phyloP scores from a whole-genome alignment of 2,113 vertebrate species.

The Potamarius usumacintae region DNA sequence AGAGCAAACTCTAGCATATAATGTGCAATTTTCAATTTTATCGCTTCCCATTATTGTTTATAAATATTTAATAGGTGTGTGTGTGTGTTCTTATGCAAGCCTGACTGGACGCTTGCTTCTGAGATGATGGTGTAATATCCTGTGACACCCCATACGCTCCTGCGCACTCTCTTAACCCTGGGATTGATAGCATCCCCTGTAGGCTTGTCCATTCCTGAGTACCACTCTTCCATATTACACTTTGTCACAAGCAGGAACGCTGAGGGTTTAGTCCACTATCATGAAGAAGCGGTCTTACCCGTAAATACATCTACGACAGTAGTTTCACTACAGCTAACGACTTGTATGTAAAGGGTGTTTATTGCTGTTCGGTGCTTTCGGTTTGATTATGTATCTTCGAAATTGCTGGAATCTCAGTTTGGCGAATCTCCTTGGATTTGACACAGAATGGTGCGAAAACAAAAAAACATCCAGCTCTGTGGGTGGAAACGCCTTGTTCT shows the following conservation, averaged over 20 bases:
- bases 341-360: neutral
- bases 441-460: neutral
- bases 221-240: neutral
- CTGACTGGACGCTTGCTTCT: constrained; percentile 1
- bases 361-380: neutral
- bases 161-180: neutral
- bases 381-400: neutral
- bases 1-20: constrained; percentile 50
- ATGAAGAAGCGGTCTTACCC: neutral
- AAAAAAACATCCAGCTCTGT: neutral
- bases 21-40: constrained; percentile 53
- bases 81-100: neutral
- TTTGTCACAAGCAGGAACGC: neutral
- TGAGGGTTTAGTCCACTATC: neutral
- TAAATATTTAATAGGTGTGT: constrained; percentile 48
- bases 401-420: neutral
- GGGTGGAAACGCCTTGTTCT: neutral
- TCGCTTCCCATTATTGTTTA: constrained; percentile 51
- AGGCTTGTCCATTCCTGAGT: neutral
- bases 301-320: too few relatives aligned
- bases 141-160: constrained; percentile 22
- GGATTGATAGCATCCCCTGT: constrained; percentile 3
- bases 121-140: neutral
- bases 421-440: neutral
- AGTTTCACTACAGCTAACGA: neutral